phyloP scores from a whole-genome alignment of 2,888 invertebrate genomes.

The Dasysyrphus albostriatus region DNA sequence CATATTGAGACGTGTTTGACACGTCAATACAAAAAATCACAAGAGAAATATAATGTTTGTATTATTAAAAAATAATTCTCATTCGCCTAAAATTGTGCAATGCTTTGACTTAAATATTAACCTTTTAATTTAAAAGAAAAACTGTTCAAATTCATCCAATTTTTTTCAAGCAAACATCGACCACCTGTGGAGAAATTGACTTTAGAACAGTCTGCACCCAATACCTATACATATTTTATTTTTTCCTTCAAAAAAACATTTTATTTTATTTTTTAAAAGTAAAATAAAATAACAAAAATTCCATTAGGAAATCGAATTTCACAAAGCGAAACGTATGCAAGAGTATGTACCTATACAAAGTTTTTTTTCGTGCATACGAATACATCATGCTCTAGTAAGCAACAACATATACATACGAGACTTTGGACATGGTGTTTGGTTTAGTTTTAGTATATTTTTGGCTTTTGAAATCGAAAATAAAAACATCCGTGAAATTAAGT shows the following conservation, averaged over 20 bases:
- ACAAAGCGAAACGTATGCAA: slow-evolving; percentile 24
- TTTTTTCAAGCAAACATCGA: background rate
- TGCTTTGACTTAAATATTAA: too few species aligned
- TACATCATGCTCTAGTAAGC: slow-evolving; percentile 58
- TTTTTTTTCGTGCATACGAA: background rate
- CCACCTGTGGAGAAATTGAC: background rate
- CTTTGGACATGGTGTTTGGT: slow-evolving; percentile 18
- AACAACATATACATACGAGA: slow-evolving; percentile 18
- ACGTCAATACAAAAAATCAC: too few species aligned
- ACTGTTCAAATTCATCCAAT: too few species aligned
- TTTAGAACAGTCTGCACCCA: background rate
- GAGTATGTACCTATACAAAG: background rate
- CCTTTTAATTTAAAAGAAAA: background rate
- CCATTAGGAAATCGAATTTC: slow-evolving; percentile 68
- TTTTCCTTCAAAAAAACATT: background rate
- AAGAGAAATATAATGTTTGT: too few species aligned
- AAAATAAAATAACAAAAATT: slow-evolving; percentile 45
- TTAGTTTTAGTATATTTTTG: slow-evolving; percentile 25
- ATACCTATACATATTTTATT: background rate
- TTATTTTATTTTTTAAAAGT: background rate
- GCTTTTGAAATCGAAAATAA: slow-evolving; percentile 32
- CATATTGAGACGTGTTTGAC: too few species aligned
- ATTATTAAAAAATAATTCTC: too few species aligned
- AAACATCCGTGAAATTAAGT: slow-evolving; percentile 34
- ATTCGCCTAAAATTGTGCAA: too few species aligned